phyloP scores from a whole-genome alignment of 2,888 invertebrate species.

The Perdita meconis region DNA sequence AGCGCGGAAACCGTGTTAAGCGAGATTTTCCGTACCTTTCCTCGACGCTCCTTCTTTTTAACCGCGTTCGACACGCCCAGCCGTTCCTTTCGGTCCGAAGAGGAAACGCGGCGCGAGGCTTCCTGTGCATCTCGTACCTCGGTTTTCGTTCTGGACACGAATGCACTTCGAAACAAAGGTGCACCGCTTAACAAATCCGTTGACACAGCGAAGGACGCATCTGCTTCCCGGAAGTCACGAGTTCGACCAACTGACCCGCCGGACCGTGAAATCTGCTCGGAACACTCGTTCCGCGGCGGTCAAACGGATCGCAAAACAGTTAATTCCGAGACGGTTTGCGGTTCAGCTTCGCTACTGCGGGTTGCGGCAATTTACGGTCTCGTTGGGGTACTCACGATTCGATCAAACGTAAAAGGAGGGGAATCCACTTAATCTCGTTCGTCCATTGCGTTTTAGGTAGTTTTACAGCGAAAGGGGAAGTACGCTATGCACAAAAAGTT shows the following conservation, averaged over 20 bases:
- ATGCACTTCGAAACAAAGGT: not conserved
- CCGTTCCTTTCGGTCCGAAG: no score
- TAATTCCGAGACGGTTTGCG: constrained; percentile 16
- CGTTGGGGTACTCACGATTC: not conserved
- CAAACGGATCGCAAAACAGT: constrained; percentile 17
- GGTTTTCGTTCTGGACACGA: not conserved
- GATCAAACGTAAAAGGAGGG: no score
- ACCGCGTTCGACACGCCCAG: no score
- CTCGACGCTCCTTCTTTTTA: no score
- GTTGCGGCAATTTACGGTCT: not conserved
- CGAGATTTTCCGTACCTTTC: no score
- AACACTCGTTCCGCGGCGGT: constrained; percentile 27
- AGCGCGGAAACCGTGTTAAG: no score
- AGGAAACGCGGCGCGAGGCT: no score
- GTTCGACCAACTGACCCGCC: constrained; percentile 18
- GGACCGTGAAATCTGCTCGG: constrained; percentile 33
- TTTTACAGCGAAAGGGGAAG: no score
- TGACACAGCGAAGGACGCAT: not conserved
- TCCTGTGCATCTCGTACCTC: no score
- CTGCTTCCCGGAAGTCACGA: constrained; percentile 31
- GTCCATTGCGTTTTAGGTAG: no score
- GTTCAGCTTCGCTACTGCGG: not conserved
- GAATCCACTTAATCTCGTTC: no score
- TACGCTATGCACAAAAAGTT: no score
- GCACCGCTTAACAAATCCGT: not conserved